These are phyloP conservation scores for Hoplostethus atlanticus DNA, from an alignment of 2,797 vertebrate species.

Conservation along the genomic window DNA sequence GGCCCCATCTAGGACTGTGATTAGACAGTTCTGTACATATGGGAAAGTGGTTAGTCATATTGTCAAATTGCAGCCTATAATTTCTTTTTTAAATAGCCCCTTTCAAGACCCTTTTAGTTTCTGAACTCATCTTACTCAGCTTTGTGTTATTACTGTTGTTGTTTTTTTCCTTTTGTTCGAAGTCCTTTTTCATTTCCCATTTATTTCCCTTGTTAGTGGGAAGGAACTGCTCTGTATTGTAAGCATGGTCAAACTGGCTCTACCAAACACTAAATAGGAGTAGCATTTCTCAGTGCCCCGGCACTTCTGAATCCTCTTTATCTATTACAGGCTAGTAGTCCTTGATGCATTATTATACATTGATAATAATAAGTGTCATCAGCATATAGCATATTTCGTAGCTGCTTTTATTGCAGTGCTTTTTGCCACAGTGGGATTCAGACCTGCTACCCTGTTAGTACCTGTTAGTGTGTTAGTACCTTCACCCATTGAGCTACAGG, in stretches of 20 bases:
- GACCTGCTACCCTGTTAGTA: too few species aligned
- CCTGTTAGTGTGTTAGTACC: too few species aligned
- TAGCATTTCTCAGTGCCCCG: background rate
- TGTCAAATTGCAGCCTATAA: background rate
- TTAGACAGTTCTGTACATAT: background rate
- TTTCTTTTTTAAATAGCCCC: background rate
- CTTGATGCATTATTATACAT: too few species aligned
- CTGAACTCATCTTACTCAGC: background rate
- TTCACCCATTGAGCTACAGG: too few species aligned
- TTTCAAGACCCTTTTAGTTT: background rate
- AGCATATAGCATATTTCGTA: too few species aligned
- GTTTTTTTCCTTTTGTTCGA: background rate
- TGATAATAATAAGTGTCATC: too few species aligned
- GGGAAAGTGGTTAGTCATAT: background rate
- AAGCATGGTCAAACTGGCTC: background rate
- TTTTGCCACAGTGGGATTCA: too few species aligned
- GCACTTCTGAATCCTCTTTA: constrained; percentile 1
- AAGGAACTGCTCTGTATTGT: constrained; percentile 4
- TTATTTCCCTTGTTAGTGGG: constrained; percentile 44
- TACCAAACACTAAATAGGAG: background rate
- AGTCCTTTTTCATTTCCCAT: constrained; percentile 1
- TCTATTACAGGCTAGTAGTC: background rate
- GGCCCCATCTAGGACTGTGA: background rate
- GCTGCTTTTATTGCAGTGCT: too few species aligned
- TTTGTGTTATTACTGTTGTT: background rate